Evolutionary conservation across 1,140 invertebrate species (phyloP), one percentile per base, ranked within the genome.

Genomic region (Euwallacea similis): DNA sequence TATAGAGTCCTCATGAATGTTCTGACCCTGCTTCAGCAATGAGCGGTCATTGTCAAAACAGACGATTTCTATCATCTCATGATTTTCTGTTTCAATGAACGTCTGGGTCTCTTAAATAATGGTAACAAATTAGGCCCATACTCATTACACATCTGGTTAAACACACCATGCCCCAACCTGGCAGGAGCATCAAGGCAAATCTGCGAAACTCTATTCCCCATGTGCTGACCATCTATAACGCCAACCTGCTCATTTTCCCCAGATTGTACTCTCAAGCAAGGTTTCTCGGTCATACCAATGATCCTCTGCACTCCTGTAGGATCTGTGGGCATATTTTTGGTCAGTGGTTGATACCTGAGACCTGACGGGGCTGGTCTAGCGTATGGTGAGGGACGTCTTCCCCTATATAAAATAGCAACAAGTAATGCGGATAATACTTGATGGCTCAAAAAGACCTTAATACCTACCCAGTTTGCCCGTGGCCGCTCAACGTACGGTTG

Each of bases 1-100:
- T 62, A 71, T 71, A 7, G 15, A 41, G 16, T 71, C 69, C 7
- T 10, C 21, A 11, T 44, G 10, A 43, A 46, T 43, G 9, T 41
- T 42, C 7, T 44, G 9, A 7, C 58, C 11, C 15, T 65, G 69
- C 16, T 65, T 50, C 15, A 53, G 21, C 10, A 65, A 7, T 2
- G 7, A n/a, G 16, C 59, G 69, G 13, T 71, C 62, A 41, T 71
- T 71, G 13, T 65, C 55, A 41, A 50, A 71, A 66, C 69, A 71
- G 10, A 71, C 69, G 7, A 71, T 71, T 47, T 71, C 69, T 9
- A 71, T 71, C n/a, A 65, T 33, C 42, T 66, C 63, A 13, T 71
- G 68, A 16, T 55, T 63, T 15, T 69, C 53, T 9, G 55, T 56
- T 41, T 67, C 65, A 9, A 67, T 42, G 46, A 44, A 67, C 6